Evolutionary conservation across 2,797 vertebrate genomes (phyloP).

Genomic region (Euthynnus affinis): DNA sequence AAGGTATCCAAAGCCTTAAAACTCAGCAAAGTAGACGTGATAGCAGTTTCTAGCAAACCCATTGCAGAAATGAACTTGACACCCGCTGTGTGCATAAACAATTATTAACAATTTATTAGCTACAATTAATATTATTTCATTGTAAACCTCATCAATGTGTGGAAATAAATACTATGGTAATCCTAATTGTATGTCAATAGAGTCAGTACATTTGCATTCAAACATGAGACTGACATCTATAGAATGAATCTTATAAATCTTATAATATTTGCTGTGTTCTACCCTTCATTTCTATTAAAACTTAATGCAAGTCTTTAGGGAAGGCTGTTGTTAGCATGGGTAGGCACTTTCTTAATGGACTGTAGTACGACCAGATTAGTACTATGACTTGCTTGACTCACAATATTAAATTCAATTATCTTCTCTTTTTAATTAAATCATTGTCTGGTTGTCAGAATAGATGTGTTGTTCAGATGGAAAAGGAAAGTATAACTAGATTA

Average conservation of each 20-base stretch:
- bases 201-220: slow-evolving; percentile 22
- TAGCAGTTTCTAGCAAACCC: slow-evolving; percentile 28
- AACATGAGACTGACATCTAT: slow-evolving; percentile 16
- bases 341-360: slow-evolving; percentile 80
- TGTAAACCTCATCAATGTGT: slow-evolving; percentile 9
- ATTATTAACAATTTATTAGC: slow-evolving; percentile 48
- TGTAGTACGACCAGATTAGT: slow-evolving; percentile 80
- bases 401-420: slow-evolving; percentile 80
- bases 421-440: slow-evolving; percentile 69
- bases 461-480: slow-evolving; percentile 58
- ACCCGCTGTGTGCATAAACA: slow-evolving; percentile 27
- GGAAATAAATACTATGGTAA: neutral
- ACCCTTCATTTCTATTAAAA: slow-evolving; percentile 53
- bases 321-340: slow-evolving; percentile 62
- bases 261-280: slow-evolving; percentile 27
- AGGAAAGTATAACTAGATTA: slow-evolving; percentile 28
- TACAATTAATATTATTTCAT: slow-evolving; percentile 16
- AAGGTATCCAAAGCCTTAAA: slow-evolving; percentile 36
- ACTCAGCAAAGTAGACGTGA: slow-evolving; percentile 31
- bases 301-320: slow-evolving; percentile 55
- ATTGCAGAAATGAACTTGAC: slow-evolving; percentile 39
- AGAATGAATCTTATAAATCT: slow-evolving; percentile 12
- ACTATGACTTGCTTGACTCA: slow-evolving; percentile 77
- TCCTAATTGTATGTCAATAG: slow-evolving; percentile 7
- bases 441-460: slow-evolving; percentile 72